These are phyloP conservation scores for Zelleria hepariella DNA, from an alignment of 2,888 invertebrate genomes.

Conservation along the genomic window DNA sequence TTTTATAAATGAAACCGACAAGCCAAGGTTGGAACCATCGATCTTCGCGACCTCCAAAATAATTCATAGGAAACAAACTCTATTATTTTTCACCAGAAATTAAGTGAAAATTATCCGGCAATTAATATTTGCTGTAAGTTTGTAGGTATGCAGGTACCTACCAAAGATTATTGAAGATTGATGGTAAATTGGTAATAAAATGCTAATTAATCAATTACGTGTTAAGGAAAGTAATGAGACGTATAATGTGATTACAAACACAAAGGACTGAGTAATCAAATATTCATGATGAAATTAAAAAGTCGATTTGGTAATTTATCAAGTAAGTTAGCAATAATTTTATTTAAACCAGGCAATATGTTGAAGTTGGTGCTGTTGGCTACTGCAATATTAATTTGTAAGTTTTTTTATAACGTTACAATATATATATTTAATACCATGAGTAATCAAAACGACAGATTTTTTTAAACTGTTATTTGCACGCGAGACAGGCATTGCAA, in stretches of 20 bases:
- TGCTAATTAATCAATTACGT: neutral
- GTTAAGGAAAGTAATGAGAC: too few relatives aligned
- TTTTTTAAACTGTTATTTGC: too few relatives aligned
- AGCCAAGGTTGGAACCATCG: slow-evolving; percentile 26
- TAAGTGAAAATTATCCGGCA: neutral
- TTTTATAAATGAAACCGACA: slow-evolving; percentile 19
- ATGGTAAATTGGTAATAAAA: neutral
- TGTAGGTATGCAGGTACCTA: too few relatives aligned
- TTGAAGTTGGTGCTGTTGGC: too few relatives aligned
- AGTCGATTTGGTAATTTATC: neutral
- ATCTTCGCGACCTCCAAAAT: slow-evolving; percentile 22
- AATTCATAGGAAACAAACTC: neutral
- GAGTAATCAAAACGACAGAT: too few relatives aligned
- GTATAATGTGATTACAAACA: neutral
- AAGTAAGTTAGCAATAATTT: too few relatives aligned
- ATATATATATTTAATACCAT: too few relatives aligned
- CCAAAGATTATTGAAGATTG: neutral
- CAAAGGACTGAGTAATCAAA: neutral
- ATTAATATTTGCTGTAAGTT: too few relatives aligned
- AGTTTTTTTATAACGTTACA: too few relatives aligned
- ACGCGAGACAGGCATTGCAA: too few relatives aligned
- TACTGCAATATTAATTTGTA: too few relatives aligned
- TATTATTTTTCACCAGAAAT: neutral
- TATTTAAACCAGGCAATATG: too few relatives aligned
- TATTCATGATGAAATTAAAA: neutral